These are phyloP conservation scores for Romanogobio albipinnatus DNA, from an alignment of 2,113 vertebrate genomes.

Conservation along the genomic window DNA sequence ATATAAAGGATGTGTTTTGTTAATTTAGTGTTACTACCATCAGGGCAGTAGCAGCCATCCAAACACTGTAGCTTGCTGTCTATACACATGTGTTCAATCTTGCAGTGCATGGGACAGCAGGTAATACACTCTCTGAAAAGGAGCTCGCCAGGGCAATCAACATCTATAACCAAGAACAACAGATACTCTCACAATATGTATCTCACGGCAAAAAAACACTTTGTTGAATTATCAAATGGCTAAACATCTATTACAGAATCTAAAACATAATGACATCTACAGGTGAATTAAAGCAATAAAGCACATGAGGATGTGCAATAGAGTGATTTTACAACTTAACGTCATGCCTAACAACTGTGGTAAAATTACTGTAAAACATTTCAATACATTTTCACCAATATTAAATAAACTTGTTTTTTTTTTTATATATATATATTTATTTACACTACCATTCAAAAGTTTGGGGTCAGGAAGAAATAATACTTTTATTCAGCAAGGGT, in stretches of 20 bases:
- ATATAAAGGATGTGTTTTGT: not conserved
- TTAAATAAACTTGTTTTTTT: too few species aligned
- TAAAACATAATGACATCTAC: too few species aligned
- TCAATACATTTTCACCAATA: too few species aligned
- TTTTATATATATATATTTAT: too few species aligned
- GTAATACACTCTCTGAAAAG: conserved; percentile 88
- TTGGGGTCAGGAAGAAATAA: too few species aligned
- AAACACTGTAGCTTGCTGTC: conserved; percentile 91
- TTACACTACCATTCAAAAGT: too few species aligned
- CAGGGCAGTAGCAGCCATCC: conserved; percentile 93
- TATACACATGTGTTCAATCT: conserved; percentile 80
- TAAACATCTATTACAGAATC: too few species aligned
- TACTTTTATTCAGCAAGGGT: not conserved
- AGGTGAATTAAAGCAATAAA: too few species aligned
- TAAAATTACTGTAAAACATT: too few species aligned
- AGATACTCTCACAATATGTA: conserved; percentile 5
- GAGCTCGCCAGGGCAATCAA: conserved; percentile 75
- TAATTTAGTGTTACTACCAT: conserved; percentile 66
- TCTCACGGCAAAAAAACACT: not conserved
- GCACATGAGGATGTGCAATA: too few species aligned
- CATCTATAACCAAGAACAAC: conserved; percentile 27
- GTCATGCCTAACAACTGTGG: too few species aligned
- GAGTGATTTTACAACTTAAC: too few species aligned
- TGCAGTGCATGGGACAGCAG: conserved; percentile 90
- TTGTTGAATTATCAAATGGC: not conserved